A percentile compares a stretch with the other conserved stretches of the same genome.
These are phyloP conservation scores for Diphyllodes magnificus DNA, from an alignment of 2,113 vertebrate genomes.

Conservation along the genomic window DNA sequence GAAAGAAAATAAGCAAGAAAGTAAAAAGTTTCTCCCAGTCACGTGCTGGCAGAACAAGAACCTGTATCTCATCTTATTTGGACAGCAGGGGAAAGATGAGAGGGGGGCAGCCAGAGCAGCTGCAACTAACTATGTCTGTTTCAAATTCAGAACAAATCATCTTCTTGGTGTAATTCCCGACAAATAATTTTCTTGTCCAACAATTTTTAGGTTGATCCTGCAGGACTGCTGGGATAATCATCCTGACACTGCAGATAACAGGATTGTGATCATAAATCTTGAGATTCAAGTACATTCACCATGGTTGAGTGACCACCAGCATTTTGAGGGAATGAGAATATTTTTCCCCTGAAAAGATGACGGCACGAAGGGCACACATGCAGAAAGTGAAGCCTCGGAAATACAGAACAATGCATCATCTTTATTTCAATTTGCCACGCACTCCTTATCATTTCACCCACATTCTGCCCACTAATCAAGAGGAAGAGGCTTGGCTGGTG, in stretches of 20 bases:
- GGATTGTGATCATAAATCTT: constrained; percentile 42
- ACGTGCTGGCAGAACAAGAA: background rate
- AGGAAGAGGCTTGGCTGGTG: constrained; percentile 30
- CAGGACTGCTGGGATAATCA: constrained; percentile 23
- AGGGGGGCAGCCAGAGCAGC: background rate
- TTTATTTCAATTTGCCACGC: constrained; percentile 11
- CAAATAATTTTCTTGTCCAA: constrained; percentile 41
- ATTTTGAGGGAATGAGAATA: background rate
- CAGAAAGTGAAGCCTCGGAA: background rate
- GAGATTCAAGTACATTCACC: constrained; percentile 29
- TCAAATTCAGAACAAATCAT: constrained; percentile 39
- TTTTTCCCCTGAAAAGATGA: background rate
- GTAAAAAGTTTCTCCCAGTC: background rate
- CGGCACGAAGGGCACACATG: background rate
- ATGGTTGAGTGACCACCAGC: constrained; percentile 24
- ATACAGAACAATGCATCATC: background rate
- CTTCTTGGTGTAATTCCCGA: constrained; percentile 12
- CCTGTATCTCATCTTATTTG: background rate
- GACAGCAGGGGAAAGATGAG: background rate
- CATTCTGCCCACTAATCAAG: constrained; percentile 40
- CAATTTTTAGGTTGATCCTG: constrained; percentile 4
- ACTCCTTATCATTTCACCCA: constrained; percentile 39
- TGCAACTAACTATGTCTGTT: constrained; percentile 24
- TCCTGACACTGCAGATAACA: constrained; percentile 49
- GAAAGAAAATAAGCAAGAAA: background rate